Evolutionary conservation across 2,113 vertebrate genomes (phyloP), one percentile per base, ranked within the genome.

Genomic region (Xiphias gladius): DNA sequence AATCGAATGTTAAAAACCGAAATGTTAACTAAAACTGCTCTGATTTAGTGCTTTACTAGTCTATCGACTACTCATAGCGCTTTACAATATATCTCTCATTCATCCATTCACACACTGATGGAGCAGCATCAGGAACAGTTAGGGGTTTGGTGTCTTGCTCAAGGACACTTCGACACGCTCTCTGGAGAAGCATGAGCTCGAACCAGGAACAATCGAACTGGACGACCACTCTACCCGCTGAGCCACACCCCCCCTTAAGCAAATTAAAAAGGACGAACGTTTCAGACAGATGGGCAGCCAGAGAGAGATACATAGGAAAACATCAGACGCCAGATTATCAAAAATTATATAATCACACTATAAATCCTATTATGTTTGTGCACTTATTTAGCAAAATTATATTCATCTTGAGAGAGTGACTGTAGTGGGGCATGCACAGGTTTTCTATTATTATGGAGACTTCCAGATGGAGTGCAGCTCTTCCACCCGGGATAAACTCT

Each of bases 381-480:
- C 13, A 1, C 46, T 35, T 72, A 24, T 46, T 61, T 68, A 66
- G 20, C 7, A 50, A 67, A 69, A 72, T 66, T 1, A 37, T 13
- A 65, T 61, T 65, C 17, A 52, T 3, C 3, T 41, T 0, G 12
- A 28, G 66, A 28, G 48, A 66, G 70, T 35, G 2, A 61, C 52
- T 7, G 14, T 19, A 32, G 16, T 7, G 9, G 55, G 57, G 77
- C 70, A 64, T 43, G 59, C 63, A 59, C 35, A 22, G 24, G 22
- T 22, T 63, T 83, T 66, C 70, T 77, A 67, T 82, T 66, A 73
- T 73, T 82, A 81, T 83, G 68, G 67, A 87, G 63, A 82, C 72
- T 59, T 82, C 46, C 74, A 84, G 82, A 86, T 89, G 74, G 78
- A 79, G 75, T 22, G 69, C 48, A 63, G 57, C 70, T 83, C 79